Percentiles rank a stretch among this genome's conserved stretches.
phyloP scores from a whole-genome alignment of 2,888 invertebrate genomes.

The Choreutis nemorana region DNA sequence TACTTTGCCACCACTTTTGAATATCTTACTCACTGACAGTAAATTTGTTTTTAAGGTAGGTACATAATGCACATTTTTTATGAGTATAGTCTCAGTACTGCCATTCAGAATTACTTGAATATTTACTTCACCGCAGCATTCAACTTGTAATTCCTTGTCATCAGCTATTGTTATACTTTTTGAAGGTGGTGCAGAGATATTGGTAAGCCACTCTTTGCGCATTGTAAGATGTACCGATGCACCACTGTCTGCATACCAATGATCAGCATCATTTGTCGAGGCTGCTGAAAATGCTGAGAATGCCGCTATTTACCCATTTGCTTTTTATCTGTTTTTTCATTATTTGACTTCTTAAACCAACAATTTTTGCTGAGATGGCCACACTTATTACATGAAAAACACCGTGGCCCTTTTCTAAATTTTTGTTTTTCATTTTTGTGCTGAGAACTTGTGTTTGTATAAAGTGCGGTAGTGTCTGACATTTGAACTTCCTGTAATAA shows the following conservation, averaged over 20 bases:
- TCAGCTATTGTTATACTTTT: conserved; percentile 10
- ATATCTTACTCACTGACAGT: conserved; percentile 11
- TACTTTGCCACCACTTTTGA: conserved; percentile 9
- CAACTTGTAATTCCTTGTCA: conserved; percentile 9
- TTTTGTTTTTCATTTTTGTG: background rate
- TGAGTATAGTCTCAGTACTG: background rate
- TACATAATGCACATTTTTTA: conserved; percentile 10
- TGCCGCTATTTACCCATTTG: no score
- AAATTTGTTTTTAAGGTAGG: conserved; percentile 9
- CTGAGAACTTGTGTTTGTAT: conserved; percentile 3
- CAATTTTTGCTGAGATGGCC: conserved; percentile 10
- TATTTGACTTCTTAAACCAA: no score
- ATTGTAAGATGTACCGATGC: conserved; percentile 17
- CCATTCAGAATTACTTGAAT: background rate
- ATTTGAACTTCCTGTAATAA: conserved; percentile 9
- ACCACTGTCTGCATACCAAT: conserved; percentile 26
- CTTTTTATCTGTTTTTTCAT: no score
- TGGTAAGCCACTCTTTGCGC: conserved; percentile 11
- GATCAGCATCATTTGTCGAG: no score
- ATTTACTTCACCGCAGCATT: conserved; percentile 8
- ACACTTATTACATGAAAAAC: conserved; percentile 7
- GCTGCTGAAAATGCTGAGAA: no score
- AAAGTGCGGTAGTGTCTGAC: conserved; percentile 8
- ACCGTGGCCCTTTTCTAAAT: conserved; percentile 4
- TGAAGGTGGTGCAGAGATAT: conserved; percentile 10